Evolutionary conservation across 2,888 invertebrate species (phyloP).

Genomic region (Argyresthia albistria): DNA sequence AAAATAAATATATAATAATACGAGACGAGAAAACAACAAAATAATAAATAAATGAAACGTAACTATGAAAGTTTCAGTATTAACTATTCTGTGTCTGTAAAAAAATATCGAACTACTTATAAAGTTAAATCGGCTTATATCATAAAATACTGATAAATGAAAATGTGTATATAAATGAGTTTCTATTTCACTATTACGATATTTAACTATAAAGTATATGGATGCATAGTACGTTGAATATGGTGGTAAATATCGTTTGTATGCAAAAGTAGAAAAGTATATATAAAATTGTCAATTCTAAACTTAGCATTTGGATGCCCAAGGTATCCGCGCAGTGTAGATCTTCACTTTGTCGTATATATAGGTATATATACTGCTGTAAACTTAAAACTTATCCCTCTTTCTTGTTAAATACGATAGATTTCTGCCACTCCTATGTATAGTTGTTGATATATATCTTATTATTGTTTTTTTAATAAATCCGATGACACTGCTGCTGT

Average conservation of each 20-base stretch:
- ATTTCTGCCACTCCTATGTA: conserved; percentile 35
- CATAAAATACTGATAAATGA: conserved; percentile 4
- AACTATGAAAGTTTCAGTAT: conserved; percentile 28
- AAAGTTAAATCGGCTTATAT: conserved; percentile 3
- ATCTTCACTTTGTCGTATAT: conserved; percentile 55
- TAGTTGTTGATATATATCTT: conserved; percentile 9
- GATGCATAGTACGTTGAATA: conserved; percentile 56
- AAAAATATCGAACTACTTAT: conserved; percentile 14
- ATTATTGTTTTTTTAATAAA: conserved; percentile 5
- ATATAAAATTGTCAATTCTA: conserved; percentile 30
- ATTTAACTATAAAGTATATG: conserved; percentile 32
- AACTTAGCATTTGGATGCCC: conserved; percentile 71
- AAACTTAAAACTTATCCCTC: conserved; percentile 67
- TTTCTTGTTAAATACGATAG: conserved; percentile 15
- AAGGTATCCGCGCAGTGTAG: conserved; percentile 59
- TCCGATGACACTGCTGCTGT: not conserved
- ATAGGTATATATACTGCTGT: conserved; percentile 37
- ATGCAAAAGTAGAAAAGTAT: conserved; percentile 64
- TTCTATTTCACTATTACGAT: conserved; percentile 35
- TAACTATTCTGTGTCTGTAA: conserved; percentile 6
- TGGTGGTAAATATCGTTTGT: conserved; percentile 53
- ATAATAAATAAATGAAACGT: conserved; percentile 27
- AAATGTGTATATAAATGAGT: conserved; percentile 43
- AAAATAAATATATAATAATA: conserved; percentile 29
- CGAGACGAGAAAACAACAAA: conserved; percentile 25